Conservation (phyloP, 1,140 invertebrate species). For the Limonius californicus region DNA sequence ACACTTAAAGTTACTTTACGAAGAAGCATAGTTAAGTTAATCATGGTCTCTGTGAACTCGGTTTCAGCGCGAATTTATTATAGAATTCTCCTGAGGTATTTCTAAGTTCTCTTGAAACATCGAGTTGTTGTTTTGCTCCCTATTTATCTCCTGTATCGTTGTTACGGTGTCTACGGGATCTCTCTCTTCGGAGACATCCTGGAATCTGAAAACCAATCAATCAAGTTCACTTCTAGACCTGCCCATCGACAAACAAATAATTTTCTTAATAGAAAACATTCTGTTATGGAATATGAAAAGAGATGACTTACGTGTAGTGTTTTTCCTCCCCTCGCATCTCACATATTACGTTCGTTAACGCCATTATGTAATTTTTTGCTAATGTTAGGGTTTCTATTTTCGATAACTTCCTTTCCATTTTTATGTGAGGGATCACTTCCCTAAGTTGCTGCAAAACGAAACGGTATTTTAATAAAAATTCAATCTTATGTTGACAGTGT, state of each 20-base stretch:
- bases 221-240: too few species aligned
- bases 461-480: too few species aligned
- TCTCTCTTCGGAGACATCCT: conserved; percentile 44
- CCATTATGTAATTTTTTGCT: conserved; percentile 92
- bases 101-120: conserved; percentile 45
- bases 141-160: conserved; percentile 26
- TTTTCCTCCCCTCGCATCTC: conserved; percentile 48
- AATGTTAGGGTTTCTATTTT: conserved; percentile 90
- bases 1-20: neutral
- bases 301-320: conserved; percentile 49
- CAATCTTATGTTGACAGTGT: too few species aligned
- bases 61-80: conserved; percentile 30
- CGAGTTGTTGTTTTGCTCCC: conserved; percentile 44
- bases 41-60: neutral
- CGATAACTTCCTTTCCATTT: conserved; percentile 77
- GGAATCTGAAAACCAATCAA: conserved; percentile 39
- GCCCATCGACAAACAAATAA: too few species aligned
- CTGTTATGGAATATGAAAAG: too few species aligned
- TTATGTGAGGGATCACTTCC: conserved; percentile 89
- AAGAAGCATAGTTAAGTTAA: conserved; percentile 2
- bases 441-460: conserved; percentile 72
- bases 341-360: conserved; percentile 82
- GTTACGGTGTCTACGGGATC: conserved; percentile 38
- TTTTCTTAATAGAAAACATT: too few species aligned
- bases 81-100: conserved; percentile 34